These are phyloP conservation scores for Ptilonorhynchus violaceus DNA, from an alignment of 2,113 vertebrate genomes.

Conservation along the genomic window DNA sequence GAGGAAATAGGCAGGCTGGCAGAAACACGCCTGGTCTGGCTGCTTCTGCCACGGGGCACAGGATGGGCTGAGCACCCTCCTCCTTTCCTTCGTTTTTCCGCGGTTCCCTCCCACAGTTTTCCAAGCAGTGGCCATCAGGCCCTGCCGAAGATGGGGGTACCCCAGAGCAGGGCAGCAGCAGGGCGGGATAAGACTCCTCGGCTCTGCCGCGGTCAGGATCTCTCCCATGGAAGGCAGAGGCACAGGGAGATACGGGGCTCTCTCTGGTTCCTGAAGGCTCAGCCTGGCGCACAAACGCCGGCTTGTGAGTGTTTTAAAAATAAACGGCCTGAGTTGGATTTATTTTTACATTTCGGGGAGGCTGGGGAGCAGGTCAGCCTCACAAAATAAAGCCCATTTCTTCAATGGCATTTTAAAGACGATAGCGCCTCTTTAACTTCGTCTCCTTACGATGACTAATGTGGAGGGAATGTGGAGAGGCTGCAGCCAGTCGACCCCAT, in stretches of 20 bases:
- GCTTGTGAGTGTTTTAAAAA: neutral
- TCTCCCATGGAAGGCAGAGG: neutral
- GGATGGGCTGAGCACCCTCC: neutral
- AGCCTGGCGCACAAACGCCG: neutral
- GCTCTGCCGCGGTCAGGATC: rapidly evolving
- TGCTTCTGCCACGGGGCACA: neutral
- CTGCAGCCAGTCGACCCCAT: neutral
- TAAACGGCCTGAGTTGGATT: neutral
- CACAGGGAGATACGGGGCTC: rapidly evolving
- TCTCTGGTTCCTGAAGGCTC: neutral
- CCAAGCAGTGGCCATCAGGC: neutral
- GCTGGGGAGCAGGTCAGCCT: neutral
- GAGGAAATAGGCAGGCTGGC: neutral
- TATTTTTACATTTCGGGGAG: constrained; percentile 33
- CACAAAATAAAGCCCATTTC: neutral
- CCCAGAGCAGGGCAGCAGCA: neutral
- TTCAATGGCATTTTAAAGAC: constrained; percentile 27
- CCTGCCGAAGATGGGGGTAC: neutral
- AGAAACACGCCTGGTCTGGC: neutral
- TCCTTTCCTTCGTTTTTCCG: neutral
- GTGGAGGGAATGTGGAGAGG: neutral
- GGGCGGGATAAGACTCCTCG: rapidly evolving
- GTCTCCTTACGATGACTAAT: neutral
- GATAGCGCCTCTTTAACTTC: constrained; percentile 1
- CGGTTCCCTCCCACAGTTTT: neutral